These are phyloP conservation scores for Opisthocomus hoazin DNA, from an alignment of 2,113 vertebrate species.

Conservation along the genomic window DNA sequence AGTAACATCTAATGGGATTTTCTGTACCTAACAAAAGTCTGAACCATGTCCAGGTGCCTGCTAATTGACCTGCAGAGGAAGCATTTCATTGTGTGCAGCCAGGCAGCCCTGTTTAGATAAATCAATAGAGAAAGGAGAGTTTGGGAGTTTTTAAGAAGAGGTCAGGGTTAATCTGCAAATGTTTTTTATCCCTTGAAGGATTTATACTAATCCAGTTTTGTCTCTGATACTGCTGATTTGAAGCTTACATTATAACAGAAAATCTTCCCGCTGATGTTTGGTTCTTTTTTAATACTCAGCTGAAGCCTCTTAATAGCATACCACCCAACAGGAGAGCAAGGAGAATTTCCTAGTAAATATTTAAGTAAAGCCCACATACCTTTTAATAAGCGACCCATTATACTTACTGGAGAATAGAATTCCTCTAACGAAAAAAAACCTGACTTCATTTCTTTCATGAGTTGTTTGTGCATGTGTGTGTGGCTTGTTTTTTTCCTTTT, in stretches of 20 bases:
- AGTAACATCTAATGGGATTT: not conserved
- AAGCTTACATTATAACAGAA: constrained; percentile 5
- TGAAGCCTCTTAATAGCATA: not conserved
- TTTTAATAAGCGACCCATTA: not conserved
- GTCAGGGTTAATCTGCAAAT: constrained; percentile 50
- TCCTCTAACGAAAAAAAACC: not conserved
- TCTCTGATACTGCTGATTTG: constrained; percentile 7
- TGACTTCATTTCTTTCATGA: not conserved
- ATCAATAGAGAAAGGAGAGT: constrained; percentile 39
- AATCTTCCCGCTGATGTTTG: not conserved
- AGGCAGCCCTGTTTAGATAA: constrained; percentile 36
- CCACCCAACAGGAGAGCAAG: not conserved
- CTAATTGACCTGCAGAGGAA: constrained; percentile 43
- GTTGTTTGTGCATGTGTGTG: not conserved
- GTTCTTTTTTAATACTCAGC: not conserved
- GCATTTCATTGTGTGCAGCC: constrained; percentile 1
- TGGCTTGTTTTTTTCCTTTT: accelerated
- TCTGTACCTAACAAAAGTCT: not conserved
- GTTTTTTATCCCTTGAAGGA: constrained; percentile 42
- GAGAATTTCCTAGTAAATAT: constrained; percentile 1
- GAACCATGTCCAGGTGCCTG: not conserved
- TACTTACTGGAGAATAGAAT: not conserved
- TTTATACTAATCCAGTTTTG: constrained; percentile 45
- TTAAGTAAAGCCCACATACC: not conserved
- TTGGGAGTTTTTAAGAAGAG: constrained; percentile 13